These are phyloP conservation scores for Sebastes fasciatus DNA, from an alignment of 2,113 vertebrate species.

Conservation along the genomic window DNA sequence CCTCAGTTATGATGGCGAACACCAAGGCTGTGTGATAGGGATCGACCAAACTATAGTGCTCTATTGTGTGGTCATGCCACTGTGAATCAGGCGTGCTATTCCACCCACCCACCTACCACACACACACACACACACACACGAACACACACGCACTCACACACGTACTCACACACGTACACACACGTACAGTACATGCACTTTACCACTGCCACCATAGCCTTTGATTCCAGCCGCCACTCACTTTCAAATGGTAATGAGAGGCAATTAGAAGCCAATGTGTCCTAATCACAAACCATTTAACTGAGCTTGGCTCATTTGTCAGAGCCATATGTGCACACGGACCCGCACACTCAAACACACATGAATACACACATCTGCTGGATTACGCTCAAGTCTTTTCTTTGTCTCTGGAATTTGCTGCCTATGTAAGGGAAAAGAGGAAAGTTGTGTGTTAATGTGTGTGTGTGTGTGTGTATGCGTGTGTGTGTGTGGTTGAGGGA, in stretches of 20 bases:
- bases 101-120: constrained; percentile 28
- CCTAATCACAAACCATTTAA: constrained; percentile 82
- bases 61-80: constrained; percentile 33
- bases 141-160: background rate
- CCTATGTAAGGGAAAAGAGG: constrained; percentile 14
- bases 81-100: constrained; percentile 42
- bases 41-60: constrained; percentile 17
- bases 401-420: constrained; percentile 47
- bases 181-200: constrained; percentile 1
- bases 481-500: background rate
- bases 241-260: constrained; percentile 84
- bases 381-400: constrained; percentile 35
- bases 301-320: constrained; percentile 76
- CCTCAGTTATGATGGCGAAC: background rate
- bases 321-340: constrained; percentile 56
- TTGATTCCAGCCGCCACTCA: constrained; percentile 78
- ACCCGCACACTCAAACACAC: constrained; percentile 47
- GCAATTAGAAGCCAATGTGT: constrained; percentile 82
- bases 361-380: constrained; percentile 54
- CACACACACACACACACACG: background rate
- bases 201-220: constrained; percentile 61
- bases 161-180: background rate
- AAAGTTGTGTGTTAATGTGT: constrained; percentile 14
- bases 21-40: background rate
- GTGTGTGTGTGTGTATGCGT: background rate